Conservation (phyloP, 2,113 vertebrate genomes). For the Xyliphius kryptos region DNA sequence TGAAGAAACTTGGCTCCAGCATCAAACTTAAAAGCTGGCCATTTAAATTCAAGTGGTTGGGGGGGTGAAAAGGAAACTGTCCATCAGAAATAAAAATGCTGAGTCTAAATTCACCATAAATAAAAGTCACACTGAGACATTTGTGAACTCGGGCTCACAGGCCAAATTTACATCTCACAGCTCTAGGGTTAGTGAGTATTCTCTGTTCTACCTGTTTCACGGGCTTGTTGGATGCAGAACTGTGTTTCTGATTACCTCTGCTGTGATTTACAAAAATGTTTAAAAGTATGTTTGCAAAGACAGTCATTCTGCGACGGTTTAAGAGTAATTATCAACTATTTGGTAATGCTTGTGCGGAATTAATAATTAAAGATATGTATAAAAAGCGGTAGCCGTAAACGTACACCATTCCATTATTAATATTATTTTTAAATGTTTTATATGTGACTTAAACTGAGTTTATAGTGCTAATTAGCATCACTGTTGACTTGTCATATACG, state of each 20-base stretch:
- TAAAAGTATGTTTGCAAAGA: no score
- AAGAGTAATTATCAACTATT: no score
- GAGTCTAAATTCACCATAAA: constrained; percentile 33
- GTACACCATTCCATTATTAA: not conserved
- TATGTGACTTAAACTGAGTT: no score
- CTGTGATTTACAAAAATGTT: no score
- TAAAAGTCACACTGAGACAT: constrained; percentile 31
- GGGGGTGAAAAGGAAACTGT: constrained; percentile 12
- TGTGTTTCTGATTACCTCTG: not conserved
- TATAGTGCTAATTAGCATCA: no score
- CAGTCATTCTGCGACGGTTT: no score
- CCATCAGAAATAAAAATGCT: constrained; percentile 19
- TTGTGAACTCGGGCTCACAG: constrained; percentile 20
- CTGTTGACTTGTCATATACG: no score
- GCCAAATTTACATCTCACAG: constrained; percentile 23
- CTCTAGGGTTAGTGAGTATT: constrained; percentile 3
- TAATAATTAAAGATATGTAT: no score
- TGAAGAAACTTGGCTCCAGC: constrained; percentile 67
- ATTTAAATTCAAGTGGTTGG: constrained; percentile 67
- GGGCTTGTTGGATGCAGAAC: not conserved
- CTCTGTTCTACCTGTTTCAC: not conserved
- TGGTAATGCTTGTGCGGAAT: no score
- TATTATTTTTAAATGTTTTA: not conserved
- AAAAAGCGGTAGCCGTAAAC: no score
- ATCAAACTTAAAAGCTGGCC: constrained; percentile 71